Base-by-base conservation (phyloP, 2,888 invertebrate species). In the Entomobrya proxima region DNA sequence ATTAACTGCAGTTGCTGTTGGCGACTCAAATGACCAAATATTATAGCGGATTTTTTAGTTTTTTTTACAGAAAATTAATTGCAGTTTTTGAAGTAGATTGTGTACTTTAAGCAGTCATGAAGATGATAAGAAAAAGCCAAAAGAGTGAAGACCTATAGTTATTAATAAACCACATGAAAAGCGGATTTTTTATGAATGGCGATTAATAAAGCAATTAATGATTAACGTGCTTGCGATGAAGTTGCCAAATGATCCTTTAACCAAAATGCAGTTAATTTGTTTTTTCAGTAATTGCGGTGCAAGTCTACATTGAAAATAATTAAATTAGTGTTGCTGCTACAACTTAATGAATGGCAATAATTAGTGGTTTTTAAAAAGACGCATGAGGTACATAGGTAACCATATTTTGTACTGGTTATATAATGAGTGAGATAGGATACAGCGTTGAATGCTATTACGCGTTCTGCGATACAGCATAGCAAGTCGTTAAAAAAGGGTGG, bases 261-360 rank as follows among this genome's bases (percentile, higher is more conserved):
- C n/a, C n/a, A 64, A 64, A 64, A 35, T 64, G 18, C 32, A 64
- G 15, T 64, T 64, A 13, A 15, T 9, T 64, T 11, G 1, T 32
- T n/a, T n/a, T n/a, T n/a, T n/a, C n/a, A n/a, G n/a, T n/a, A n/a
- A n/a, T n/a, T n/a, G n/a, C n/a, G n/a, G n/a, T n/a, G n/a, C n/a
- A n/a, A n/a, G n/a, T n/a, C n/a, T n/a, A n/a, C n/a, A 64, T 64
- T 32, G 32, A n/a, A 35, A 64, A 32, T 61, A 27, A n/a, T 61
- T 58, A 27, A 61, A 27, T n/a, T 21, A 15, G 11, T n/a, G n/a
- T n/a, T 61, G 27, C 9, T 27, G 27, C 1, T 61, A 61, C 30
- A 61, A 27, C 15, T 2, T 4, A 50, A 50, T 50, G 50, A 50
- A 50, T 50, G 50, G 21, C 50, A 50, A 50, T 18, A 50, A 18